Conservation (phyloP, 2,113 vertebrate species). For the Ptyas mucosa region DNA sequence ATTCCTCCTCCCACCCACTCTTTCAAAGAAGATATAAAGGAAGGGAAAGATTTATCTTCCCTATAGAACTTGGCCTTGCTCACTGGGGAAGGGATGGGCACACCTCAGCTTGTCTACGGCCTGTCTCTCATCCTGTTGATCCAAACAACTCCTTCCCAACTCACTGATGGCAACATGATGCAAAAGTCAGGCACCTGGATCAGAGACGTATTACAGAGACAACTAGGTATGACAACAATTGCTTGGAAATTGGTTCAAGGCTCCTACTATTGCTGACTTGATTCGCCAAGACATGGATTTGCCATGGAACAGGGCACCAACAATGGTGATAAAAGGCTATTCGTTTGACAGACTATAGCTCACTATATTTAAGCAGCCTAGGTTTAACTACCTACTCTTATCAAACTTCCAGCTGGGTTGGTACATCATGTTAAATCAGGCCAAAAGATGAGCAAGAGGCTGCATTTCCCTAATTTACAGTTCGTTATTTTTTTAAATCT, state of each 20-base stretch:
- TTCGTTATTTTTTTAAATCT: neutral
- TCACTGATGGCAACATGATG: neutral
- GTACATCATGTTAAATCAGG: neutral
- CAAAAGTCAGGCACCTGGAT: neutral
- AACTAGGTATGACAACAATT: constrained; percentile 14
- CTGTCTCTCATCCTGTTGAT: constrained; percentile 23
- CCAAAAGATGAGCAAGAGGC: neutral
- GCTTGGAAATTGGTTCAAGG: neutral
- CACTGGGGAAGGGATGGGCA: constrained; percentile 27
- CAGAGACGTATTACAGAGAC: neutral
- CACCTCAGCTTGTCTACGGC: constrained; percentile 5
- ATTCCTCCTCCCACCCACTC: constrained; percentile 4
- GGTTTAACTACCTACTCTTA: no score
- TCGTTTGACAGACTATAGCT: neutral
- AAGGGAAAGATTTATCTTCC: constrained; percentile 14
- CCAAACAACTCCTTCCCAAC: neutral
- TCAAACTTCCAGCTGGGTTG: neutral
- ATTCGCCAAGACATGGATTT: no score
- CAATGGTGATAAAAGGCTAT: neutral
- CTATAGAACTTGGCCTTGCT: constrained; percentile 6
- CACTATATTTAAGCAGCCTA: neutral
- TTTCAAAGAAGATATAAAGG: constrained; percentile 43
- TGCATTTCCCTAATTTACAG: neutral
- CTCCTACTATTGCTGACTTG: neutral
- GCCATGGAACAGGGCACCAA: neutral